Evolutionary conservation across 2,888 invertebrate species (phyloP), one percentile per base, ranked within the genome.

Genomic region (Vesta saturnalis): DNA sequence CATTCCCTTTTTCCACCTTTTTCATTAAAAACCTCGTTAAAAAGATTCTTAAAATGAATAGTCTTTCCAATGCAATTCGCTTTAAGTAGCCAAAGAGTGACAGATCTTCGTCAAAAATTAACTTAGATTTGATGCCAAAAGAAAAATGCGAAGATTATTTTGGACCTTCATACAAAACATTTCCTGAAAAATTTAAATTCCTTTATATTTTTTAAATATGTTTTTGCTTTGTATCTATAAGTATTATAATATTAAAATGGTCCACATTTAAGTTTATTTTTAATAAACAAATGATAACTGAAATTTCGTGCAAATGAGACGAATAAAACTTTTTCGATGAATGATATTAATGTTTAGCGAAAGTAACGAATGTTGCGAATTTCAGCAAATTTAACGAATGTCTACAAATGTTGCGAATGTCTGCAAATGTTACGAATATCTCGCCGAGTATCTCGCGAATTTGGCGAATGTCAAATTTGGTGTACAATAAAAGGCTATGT

Each of bases 401-500:
- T 23, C 8, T 23, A 8, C 23, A 23, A 23, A 23, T 23, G 23
- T 23, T 43, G 43, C 43, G 43, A 43, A 43, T 43, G 43, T 43
- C 14, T 43, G 43, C 43, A 43, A 43, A 43, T 43, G n/a, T 43
- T n/a, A 43, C 43, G 43, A 43, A 43, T 43, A 43, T 43, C 43
- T 43, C 43, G 43, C 43, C 43, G 43, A 43, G 43, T 43, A 43
- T 43, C 43, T 43, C 43, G 43, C 14, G 43, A 43, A 43, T 43
- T 43, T 43, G 43, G 43, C 43, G n/a, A 43, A 43, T 43, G 23
- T 23, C 14, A 14, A 43, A 43, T 43, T 43, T 43, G 43, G 43
- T 14, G 43, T n/a, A 43, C 14, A 43, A 43, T 43, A 43, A 43
- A 43, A 43, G 43, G 43, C 43, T 43, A 43, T 43, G n/a, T 43